These are phyloP conservation scores for Hypotaenidia okinawae DNA, from an alignment of 2,797 vertebrate species.

Conservation along the genomic window DNA sequence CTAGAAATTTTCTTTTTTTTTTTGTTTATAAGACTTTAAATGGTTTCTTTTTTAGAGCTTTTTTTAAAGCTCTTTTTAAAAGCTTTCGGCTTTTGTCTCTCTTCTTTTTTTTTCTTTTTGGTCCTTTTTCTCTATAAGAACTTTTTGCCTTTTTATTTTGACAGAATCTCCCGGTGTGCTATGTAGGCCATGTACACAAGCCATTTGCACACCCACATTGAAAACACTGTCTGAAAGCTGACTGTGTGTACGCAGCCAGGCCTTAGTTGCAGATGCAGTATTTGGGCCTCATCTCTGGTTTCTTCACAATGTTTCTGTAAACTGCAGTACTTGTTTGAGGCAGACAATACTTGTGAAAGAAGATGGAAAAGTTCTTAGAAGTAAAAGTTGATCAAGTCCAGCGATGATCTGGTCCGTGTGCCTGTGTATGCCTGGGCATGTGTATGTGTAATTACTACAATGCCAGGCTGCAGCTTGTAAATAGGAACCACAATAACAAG, in stretches of 20 bases:
- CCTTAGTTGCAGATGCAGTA: not conserved
- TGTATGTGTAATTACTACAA: not conserved
- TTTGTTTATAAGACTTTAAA: not conserved
- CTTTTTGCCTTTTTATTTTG: not conserved
- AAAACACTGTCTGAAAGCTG: not conserved
- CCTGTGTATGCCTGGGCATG: not conserved
- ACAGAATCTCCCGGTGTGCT: not conserved
- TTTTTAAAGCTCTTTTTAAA: no score
- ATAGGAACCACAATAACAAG: constrained; percentile 43
- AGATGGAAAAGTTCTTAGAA: not conserved
- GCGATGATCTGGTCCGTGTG: not conserved
- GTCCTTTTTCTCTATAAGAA: not conserved
- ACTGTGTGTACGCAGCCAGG: not conserved
- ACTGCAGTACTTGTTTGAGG: not conserved
- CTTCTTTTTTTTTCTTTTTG: not conserved
- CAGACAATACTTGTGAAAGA: not conserved
- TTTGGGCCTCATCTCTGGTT: not conserved
- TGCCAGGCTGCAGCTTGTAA: constrained; percentile 28
- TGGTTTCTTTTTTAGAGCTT: not conserved
- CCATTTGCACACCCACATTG: not conserved
- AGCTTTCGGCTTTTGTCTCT: not conserved
- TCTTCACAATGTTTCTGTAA: not conserved
- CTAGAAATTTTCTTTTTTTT: not conserved
- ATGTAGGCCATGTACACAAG: not conserved
- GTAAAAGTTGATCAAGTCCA: not conserved